Evolutionary conservation across 2,888 invertebrate genomes (phyloP).

Genomic region (Caenorhabditis sp.): DNA sequence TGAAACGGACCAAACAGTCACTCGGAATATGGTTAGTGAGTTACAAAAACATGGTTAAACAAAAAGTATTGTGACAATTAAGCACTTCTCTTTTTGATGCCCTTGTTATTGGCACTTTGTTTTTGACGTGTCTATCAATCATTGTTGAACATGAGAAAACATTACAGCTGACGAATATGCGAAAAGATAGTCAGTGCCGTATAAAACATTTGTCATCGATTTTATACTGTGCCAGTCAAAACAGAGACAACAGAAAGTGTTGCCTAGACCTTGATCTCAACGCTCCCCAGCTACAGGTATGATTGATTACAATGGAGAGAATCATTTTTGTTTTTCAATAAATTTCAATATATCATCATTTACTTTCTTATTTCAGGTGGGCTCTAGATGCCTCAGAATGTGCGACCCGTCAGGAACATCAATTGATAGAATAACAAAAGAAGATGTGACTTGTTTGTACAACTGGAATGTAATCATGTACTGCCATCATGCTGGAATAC

Average conservation of each 20-base stretch:
- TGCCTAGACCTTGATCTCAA: constrained; percentile 80
- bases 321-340: too few species aligned
- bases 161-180: constrained; percentile 76
- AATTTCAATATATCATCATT: too few species aligned
- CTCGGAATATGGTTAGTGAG: constrained; percentile 74
- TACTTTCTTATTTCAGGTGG: constrained; percentile 78
- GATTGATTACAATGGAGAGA: too few species aligned
- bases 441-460: constrained; percentile 80
- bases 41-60: not conserved
- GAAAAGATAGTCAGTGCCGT: constrained; percentile 72
- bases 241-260: constrained; percentile 80
- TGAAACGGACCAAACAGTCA: constrained; percentile 79
- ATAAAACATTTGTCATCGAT: constrained; percentile 81
- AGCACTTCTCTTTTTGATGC: constrained; percentile 10
- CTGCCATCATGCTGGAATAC: constrained; percentile 81
- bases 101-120: constrained; percentile 32
- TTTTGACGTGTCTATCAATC: constrained; percentile 23
- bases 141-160: constrained; percentile 1
- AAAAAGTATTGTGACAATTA: not conserved
- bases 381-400: constrained; percentile 79
- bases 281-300: constrained; percentile 77
- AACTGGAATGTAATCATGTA: constrained; percentile 83
- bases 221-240: constrained; percentile 81
- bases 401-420: constrained; percentile 80
- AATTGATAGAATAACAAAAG: constrained; percentile 79